phyloP scores from a whole-genome alignment of 2,888 invertebrate species.

The Silvanus unidentatus region DNA sequence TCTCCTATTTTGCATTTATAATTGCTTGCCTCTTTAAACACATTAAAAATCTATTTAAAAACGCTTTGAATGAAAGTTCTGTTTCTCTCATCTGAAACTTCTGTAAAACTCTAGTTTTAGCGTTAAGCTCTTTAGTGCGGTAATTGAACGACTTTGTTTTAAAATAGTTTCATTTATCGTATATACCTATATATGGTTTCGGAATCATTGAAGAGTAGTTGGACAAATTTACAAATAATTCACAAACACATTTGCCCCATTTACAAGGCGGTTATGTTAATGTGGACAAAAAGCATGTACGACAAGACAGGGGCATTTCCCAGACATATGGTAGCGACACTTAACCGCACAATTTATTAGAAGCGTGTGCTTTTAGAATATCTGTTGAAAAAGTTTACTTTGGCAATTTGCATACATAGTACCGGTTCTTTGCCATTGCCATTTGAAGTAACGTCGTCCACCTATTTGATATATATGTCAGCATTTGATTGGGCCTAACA shows the following conservation, averaged over 20 bases:
- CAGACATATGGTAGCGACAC: slow-evolving; percentile 37
- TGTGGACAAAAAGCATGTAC: slow-evolving; percentile 32
- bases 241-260: slow-evolving; percentile 20
- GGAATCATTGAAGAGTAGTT: slow-evolving; percentile 19
- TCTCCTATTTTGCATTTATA: neutral
- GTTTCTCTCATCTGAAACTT: too few species aligned
- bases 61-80: too few species aligned
- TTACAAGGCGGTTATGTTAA: slow-evolving; percentile 32
- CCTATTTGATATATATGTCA: slow-evolving; percentile 24
- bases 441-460: slow-evolving; percentile 22
- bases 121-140: too few species aligned
- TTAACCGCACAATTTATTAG: slow-evolving; percentile 37
- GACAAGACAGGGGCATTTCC: slow-evolving; percentile 32
- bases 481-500: slow-evolving; percentile 22
- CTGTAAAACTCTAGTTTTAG: too few species aligned
- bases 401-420: slow-evolving; percentile 40
- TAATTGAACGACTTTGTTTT: too few species aligned
- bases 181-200: too few species aligned
- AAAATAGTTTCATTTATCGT: too few species aligned
- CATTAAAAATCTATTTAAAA: too few species aligned
- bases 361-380: slow-evolving; percentile 27
- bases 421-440: slow-evolving; percentile 31
- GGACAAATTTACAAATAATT: slow-evolving; percentile 24
- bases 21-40: too few species aligned
- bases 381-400: slow-evolving; percentile 35